Conservation (phyloP, 2,797 vertebrate species). For the Rhinella marina region DNA sequence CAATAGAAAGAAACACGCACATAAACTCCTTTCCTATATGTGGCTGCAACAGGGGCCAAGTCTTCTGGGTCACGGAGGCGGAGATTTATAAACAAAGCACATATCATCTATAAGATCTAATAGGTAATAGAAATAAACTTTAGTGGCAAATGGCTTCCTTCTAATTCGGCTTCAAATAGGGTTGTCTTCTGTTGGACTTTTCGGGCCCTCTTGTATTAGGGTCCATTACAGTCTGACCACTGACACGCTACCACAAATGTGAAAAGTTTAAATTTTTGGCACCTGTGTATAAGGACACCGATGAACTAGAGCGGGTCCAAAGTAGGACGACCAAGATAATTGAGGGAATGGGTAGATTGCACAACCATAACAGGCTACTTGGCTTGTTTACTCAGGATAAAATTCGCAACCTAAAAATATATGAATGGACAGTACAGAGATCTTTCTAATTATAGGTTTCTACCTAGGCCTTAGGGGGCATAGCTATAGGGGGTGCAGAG, state of each 20-base stretch:
- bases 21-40: not conserved
- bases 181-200: not conserved
- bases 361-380: too few species aligned
- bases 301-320: too few species aligned
- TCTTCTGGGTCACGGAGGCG: not conserved
- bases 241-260: not conserved
- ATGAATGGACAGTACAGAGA: too few species aligned
- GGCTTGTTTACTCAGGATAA: too few species aligned
- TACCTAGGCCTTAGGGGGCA: too few species aligned
- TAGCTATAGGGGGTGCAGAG: too few species aligned
- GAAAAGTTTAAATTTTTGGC: too few species aligned
- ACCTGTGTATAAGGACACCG: too few species aligned
- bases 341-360: too few species aligned
- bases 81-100: not conserved
- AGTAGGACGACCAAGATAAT: too few species aligned
- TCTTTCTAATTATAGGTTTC: too few species aligned
- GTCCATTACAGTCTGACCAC: not conserved
- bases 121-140: not conserved
- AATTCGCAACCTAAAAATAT: too few species aligned
- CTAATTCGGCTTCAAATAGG: not conserved
- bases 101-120: not conserved
- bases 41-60: not conserved
- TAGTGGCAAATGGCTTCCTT: not conserved
- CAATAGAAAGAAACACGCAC: not conserved
- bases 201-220: not conserved